These are phyloP conservation scores for Anas bahamensis DNA, from an alignment of 2,797 vertebrate genomes.

Conservation along the genomic window DNA sequence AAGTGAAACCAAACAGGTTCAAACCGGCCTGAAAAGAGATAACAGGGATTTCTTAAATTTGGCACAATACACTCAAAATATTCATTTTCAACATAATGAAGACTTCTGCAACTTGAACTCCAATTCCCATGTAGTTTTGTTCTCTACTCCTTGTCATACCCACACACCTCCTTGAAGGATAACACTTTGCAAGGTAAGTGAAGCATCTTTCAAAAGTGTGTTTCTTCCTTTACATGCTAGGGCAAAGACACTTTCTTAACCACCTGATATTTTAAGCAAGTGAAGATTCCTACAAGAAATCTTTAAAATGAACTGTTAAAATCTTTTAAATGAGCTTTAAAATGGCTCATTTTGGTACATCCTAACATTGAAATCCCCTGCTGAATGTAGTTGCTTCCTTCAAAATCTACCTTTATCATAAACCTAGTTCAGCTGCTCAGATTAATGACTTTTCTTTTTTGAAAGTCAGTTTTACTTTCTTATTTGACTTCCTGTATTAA, in stretches of 20 bases:
- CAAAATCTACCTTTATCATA: neutral
- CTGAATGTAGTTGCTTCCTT: neutral
- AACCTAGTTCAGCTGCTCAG: neutral
- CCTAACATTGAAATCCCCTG: neutral
- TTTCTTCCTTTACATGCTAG: neutral
- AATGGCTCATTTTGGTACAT: neutral
- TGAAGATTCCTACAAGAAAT: neutral
- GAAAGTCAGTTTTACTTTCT: neutral
- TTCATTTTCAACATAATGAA: neutral
- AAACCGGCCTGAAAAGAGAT: neutral
- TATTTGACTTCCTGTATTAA: neutral
- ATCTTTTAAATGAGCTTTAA: neutral
- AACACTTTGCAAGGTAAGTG: neutral
- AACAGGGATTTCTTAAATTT: neutral
- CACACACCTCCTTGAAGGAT: neutral
- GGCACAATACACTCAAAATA: neutral
- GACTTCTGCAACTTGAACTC: neutral
- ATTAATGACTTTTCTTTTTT: neutral
- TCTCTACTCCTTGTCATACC: neutral
- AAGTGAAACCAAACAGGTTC: neutral
- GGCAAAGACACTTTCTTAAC: neutral
- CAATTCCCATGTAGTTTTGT: neutral
- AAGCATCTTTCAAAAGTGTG: neutral
- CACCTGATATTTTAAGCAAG: neutral
- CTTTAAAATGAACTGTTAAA: neutral